Evolutionary conservation across 2,888 invertebrate species (phyloP), one percentile per base, ranked within the genome.

Genomic region (Sussaba pulchella): DNA sequence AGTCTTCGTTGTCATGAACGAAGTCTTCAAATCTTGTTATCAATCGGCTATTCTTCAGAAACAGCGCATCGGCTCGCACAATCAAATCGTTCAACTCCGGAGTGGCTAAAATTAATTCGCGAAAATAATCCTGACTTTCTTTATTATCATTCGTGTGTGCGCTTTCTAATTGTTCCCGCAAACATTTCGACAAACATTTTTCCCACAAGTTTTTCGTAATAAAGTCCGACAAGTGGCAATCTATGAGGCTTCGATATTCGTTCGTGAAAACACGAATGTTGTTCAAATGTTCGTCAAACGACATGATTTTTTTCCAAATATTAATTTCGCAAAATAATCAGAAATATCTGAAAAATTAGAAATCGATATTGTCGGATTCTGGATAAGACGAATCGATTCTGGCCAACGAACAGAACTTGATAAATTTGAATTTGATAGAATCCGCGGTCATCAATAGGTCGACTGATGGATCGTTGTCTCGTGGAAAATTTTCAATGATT

Each of bases 191-290:
- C 10, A 97, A 88, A 79, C 94, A 93, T 3, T 86, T 93, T 0
- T 94, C 89, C 95, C 96, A 97, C 73, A 95, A 94, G 54, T 94
- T 92, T 9, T 95, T 93, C 0, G 95, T 95, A 57, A 97, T 93
- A 90, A 94, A 96, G 87, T 95, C 94, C 0, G 95, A 96, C 94
- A 97, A 95, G 89, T 97, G 97, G 84, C 96, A 95, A 90, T 97
- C 96, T 0, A 95, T 94, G 31, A 97, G 91, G 0, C 94, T 93
- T 81, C 95, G 91, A 50, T 95, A 92, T 0, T 95, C 94, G 19
- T 93, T 92, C 19, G 97, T 90, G 90, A 94, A 96, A 10, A 90
- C 87, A 0, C 94, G 95, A 89, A 63, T 93, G 92, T 54, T 88
- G 73, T 82, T 87, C 88, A 84, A 93, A 81, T 87, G 89, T 82